Evolutionary conservation across 2,113 vertebrate genomes (phyloP).

Genomic region (Nibea albiflora): DNA sequence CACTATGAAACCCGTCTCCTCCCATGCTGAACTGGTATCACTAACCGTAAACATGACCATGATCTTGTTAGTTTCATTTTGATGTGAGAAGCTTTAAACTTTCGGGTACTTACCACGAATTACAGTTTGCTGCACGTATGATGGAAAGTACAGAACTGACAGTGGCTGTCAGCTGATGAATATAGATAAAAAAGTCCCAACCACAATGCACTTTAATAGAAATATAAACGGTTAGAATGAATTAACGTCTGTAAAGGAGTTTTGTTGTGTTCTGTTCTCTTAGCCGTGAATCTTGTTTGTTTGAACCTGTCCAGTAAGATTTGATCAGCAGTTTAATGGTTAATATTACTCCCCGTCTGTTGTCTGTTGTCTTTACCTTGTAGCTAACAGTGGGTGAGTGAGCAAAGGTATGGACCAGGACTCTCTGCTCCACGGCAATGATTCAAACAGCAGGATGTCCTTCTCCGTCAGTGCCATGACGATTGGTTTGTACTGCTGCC

Average conservation of each 20-base stretch:
- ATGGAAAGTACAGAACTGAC: not conserved
- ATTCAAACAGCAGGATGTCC: conserved; percentile 93
- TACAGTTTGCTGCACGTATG: not conserved
- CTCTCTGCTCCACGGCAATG: conserved; percentile 93
- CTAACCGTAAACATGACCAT: too few species aligned
- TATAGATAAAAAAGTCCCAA: not conserved
- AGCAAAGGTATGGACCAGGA: conserved; percentile 92
- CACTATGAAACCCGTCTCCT: not conserved
- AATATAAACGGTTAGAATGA: not conserved
- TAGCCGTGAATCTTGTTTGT: not conserved
- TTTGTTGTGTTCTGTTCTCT: not conserved
- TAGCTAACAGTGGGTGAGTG: conserved; percentile 94
- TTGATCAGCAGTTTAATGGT: not conserved
- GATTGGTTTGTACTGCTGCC: conserved; percentile 90
- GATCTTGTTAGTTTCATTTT: not conserved
- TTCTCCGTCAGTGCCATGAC: conserved; percentile 96
- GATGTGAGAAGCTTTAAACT: not conserved
- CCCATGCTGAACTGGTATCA: not conserved
- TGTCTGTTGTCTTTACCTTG: conserved; percentile 84
- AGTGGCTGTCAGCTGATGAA: not conserved
- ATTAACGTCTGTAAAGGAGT: not conserved
- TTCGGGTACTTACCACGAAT: not conserved
- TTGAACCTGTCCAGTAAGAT: not conserved
- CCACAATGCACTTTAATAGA: not conserved
- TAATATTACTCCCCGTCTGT: not conserved